Evolutionary conservation across 2,113 vertebrate genomes (phyloP), one percentile per base, ranked within the genome.

Genomic region (Hemichromis elongatus): DNA sequence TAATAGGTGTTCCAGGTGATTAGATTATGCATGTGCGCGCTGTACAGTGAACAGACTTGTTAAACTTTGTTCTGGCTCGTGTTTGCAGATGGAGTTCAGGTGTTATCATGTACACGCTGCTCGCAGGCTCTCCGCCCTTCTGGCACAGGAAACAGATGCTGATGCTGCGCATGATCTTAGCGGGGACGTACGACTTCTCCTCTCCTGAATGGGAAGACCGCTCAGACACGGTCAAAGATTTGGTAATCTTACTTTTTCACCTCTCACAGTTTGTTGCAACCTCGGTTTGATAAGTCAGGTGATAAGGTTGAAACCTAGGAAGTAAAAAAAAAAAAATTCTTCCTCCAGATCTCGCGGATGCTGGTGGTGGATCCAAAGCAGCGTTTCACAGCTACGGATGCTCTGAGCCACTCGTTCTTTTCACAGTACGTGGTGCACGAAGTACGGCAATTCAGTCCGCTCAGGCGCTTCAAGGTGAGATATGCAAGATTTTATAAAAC

Each of bases 91-190:
- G 99, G 99, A 99, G 98, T 90, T 96, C 97, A 0, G 98, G 98
- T 0, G 99, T 99, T 79, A 98, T 99, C 95, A 98, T 99, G 98
- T 99, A 98, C 95, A 99, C 99, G 0, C 92, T 99, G 83, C 96
- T 99, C 77, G 98, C 98, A 0, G 99, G 99, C 59, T 99, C 99
- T 1, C 99, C 99, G 0, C 99, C 99, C 2, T 99, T 99, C 96
- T 99, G 98, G 98, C 99, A 99, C 96, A 96, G 98, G 83, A 99
- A 99, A 86, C 99, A 99, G 96, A 98, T 98, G 97, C 93, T 99
- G 94, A 99, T 99, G 99, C 95, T 99, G 89, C 95, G 98, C 26
- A 98, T 98, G 98, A 99, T 99, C 88, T 96, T 99, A 95, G 95
- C 95, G 0, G 98, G 98, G 57, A 96, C 89, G 14, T 99, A 99